Evolutionary conservation across 2,888 invertebrate species (phyloP).

Genomic region (Oscheius myriophilus): DNA sequence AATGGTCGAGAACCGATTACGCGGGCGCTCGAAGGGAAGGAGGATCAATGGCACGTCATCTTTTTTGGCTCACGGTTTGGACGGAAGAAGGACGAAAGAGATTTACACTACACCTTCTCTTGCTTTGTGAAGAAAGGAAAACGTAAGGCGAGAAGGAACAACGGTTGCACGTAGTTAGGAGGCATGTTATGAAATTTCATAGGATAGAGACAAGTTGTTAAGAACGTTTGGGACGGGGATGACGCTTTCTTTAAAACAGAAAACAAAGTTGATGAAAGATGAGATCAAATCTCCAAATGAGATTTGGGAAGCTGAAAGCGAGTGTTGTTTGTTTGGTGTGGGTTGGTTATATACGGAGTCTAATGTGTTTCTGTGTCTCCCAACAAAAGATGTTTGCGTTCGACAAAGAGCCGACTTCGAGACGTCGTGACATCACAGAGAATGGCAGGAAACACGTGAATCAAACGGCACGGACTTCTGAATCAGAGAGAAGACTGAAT

Average conservation of each 20-base stretch:
- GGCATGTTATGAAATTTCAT: no score
- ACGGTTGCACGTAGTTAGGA: no score
- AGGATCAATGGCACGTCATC: conserved; percentile 7
- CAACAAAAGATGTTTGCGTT: conserved; percentile 25
- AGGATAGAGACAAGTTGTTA: no score
- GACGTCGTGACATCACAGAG: conserved; percentile 28
- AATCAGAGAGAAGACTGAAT: background rate
- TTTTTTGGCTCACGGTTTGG: background rate
- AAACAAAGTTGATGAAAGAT: no score
- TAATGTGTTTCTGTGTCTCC: conserved; percentile 22
- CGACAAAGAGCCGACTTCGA: conserved; percentile 12
- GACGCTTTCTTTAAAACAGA: no score
- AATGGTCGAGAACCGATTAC: conserved; percentile 27
- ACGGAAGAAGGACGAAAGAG: background rate
- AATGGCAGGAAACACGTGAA: conserved; percentile 4
- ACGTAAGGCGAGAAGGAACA: no score
- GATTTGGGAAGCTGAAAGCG: background rate
- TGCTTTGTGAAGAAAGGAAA: no score
- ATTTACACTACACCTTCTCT: no score
- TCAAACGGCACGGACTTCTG: background rate
- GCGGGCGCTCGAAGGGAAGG: background rate
- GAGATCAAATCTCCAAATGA: background rate
- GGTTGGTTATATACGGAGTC: conserved; percentile 21
- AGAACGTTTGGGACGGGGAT: no score
- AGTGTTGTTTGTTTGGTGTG: background rate